Base-by-base conservation (phyloP, 1,140 invertebrate genomes). In the Drosophila simulans region DNA sequence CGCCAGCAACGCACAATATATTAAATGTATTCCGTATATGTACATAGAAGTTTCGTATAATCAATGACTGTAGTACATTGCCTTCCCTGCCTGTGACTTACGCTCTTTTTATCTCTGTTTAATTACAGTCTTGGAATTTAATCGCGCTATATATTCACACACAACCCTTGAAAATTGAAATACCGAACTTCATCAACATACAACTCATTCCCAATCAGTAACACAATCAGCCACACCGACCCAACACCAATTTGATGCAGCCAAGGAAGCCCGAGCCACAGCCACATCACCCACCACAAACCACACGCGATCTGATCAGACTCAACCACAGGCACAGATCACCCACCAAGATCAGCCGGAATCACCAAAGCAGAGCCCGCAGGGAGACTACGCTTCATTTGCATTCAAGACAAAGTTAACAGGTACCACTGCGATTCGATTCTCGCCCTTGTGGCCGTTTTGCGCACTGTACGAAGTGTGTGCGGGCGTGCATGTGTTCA, bases 111-210 rank as follows among this genome's bases (percentile, higher is more conserved):
- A 51, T 88, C 63, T 88, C 71, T 72, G 58, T 88, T 69, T 79
- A 72, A 79, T 86, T 79, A 59, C 83, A 88, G 83, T 89, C 80
- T 88, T 79, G 84, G 83, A 88, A 88, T 88, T 80, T 88, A 89
- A 83, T 77, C 10, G 58, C 48, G 65, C 66, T 60, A 13, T 54
- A 52, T 65, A 39, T 63, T 37, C 62, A 54, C 58, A 70, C 45
- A 53, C 57, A 55, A 53, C 42, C 55, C 66, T 43, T 45, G 17
- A 64, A 60, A 56, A 48, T 15, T 59, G 75, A 53, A 74, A 42
- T 10, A 13, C 35, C 52, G 39, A 75, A 69, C 25, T 37, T 54
- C 63, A 69, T 62, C 69, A 59, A 63, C 54, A 34, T 25, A 34
- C 17, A 69, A 70, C 64, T 70, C 51, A 70, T 34, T 27, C 40